Base-by-base conservation (phyloP, 35 echinoderm and acorn worm species). In the Hemicentrotus pulcherrimus region DNA sequence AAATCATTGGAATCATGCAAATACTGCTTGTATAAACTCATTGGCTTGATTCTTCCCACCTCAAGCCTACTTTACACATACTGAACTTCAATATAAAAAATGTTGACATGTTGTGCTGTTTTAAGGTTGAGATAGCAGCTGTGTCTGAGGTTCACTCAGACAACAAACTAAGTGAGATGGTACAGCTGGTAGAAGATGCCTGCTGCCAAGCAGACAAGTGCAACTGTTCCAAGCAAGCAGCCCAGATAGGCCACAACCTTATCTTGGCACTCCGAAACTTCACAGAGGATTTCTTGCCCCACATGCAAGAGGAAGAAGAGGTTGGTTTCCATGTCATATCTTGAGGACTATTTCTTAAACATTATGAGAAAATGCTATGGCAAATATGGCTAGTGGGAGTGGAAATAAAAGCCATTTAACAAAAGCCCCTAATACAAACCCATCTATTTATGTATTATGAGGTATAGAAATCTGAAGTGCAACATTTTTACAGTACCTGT, bases 291-390 rank as follows among this genome's bases (percentile, higher is more conserved):
- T 99, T 99, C 97, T 86, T 99, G 88, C 98, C 98, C 58, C 98
- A 99, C 70, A 98, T 99, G 98, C 91, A 99, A 60, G 98, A 99
- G 65, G 98, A 99, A 59, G 98, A 99, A 95, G 98, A 99, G 98
- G 98, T 99, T 52, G 45, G 16, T 94, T 2, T 31, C 50, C 28
- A 78, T 22, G 4, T 3, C 52, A 59, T 59, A 59, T 10, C 52
- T 16, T 59, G 11, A 16, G 52, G 14, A 41, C 35, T 41, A 41
- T 41, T 41, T 41, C 35, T 41, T 41, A 41, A 41, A 3, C 35
- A 41, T 41, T 41, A 41, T 41, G 35, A 41, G 35, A 41, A 41
- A 41, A 41, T 41, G 35, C 35, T 41, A 41, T 41, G 35, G 35
- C 35, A 41, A 41, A 41, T 41, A 1, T 41, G 35, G 35, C 35